Evolutionary conservation across 2,888 invertebrate species (phyloP).

Genomic region (Mechanitis mazaeus): DNA sequence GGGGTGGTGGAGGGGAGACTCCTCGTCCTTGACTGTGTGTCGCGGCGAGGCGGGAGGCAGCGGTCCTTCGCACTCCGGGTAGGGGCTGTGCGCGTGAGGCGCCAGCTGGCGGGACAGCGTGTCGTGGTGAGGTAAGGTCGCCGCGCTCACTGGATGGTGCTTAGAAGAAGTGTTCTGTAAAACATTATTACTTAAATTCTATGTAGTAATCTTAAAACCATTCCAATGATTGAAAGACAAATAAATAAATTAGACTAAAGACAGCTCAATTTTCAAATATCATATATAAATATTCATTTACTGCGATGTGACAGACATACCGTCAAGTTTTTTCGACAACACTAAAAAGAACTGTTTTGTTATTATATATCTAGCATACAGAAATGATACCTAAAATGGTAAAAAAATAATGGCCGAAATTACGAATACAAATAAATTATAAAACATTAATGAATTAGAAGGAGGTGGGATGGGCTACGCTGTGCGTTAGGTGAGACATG

Average conservation of each 20-base stretch:
- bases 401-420: conserved; percentile 10
- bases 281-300: not conserved
- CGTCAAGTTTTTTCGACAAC: no score
- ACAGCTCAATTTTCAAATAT: conserved; percentile 34
- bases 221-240: conserved; percentile 12
- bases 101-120: conserved; percentile 68
- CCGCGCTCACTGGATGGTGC: conserved; percentile 80
- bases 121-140: conserved; percentile 81
- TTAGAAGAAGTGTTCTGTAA: conserved; percentile 91
- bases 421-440: conserved; percentile 24
- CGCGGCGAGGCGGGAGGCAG: conserved; percentile 68
- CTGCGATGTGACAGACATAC: no score
- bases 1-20: conserved; percentile 59
- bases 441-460: conserved; percentile 44
- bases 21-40: conserved; percentile 65
- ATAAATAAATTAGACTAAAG: conserved; percentile 18
- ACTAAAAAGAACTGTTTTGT: no score
- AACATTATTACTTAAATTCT: no score
- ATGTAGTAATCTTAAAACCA: not conserved
- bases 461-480: conserved; percentile 66
- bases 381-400: conserved; percentile 10
- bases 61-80: conserved; percentile 70
- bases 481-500: conserved; percentile 56
- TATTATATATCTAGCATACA: conserved; percentile 12
- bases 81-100: conserved; percentile 72